A percentile compares a stretch with the other conserved stretches of the same genome.
phyloP scores from a whole-genome alignment of 2,797 vertebrate species.

The Hydrocynus forskahlii region DNA sequence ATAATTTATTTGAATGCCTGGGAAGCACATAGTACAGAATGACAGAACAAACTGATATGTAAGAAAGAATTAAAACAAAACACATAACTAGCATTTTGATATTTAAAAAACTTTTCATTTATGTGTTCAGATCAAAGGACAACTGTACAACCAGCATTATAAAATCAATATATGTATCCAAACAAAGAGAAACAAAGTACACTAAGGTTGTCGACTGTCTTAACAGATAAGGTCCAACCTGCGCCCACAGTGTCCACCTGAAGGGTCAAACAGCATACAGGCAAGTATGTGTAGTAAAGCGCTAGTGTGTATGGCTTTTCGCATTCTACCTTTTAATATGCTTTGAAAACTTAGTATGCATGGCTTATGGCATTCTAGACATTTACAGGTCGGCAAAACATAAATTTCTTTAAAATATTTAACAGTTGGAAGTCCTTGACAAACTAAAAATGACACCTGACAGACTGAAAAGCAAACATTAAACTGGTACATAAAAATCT shows the following conservation, averaged over 20 bases:
- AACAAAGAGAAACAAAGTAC: conserved; percentile 2
- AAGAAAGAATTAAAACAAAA: conserved; percentile 1
- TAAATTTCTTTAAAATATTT: conserved; percentile 8
- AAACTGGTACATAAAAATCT: conserved; percentile 8
- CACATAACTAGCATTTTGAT: background rate
- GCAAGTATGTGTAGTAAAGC: background rate
- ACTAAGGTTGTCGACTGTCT: conserved; percentile 2
- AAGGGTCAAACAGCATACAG: conserved; percentile 1
- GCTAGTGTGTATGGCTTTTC: background rate
- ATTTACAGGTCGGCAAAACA: background rate
- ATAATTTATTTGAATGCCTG: conserved; percentile 32
- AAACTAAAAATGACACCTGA: background rate
- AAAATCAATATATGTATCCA: background rate
- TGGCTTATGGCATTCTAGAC: background rate
- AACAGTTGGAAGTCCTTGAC: conserved; percentile 26
- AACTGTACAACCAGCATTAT: conserved; percentile 27
- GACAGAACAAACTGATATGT: background rate
- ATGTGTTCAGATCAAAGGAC: conserved; percentile 33
- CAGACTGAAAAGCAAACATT: background rate
- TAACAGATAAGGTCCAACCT: background rate
- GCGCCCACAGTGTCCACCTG: background rate
- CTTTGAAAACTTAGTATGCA: background rate
- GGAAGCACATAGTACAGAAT: background rate
- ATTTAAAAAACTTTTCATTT: conserved; percentile 21
- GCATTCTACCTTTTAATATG: background rate